Conservation (phyloP, 2,113 vertebrate species). For the Acrocephalus kingi region DNA sequence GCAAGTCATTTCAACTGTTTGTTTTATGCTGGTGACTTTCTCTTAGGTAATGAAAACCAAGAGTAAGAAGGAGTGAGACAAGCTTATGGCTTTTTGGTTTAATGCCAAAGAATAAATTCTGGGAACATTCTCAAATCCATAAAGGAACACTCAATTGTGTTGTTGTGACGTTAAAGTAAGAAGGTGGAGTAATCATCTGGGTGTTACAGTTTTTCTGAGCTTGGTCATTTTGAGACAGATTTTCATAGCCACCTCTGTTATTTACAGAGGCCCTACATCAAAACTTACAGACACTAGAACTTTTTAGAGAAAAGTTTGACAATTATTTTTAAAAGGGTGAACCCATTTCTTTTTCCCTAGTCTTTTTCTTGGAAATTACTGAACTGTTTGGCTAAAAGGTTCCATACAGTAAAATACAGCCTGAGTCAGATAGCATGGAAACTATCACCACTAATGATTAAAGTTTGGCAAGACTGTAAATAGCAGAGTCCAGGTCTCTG, state of each 20-base stretch:
- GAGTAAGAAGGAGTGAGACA: not conserved
- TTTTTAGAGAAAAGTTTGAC: not conserved
- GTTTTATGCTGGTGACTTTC: not conserved
- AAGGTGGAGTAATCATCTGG: not conserved
- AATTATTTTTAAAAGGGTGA: not conserved
- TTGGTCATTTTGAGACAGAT: not conserved
- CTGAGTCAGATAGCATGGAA: constrained; percentile 46
- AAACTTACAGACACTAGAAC: not conserved
- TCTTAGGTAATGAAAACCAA: not conserved
- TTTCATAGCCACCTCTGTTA: not conserved
- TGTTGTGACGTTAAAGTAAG: not conserved
- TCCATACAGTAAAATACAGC: not conserved
- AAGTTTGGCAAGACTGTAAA: constrained; percentile 21
- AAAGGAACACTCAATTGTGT: not conserved
- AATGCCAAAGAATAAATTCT: not conserved
- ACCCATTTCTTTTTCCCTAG: not conserved
- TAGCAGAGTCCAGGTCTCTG: not conserved
- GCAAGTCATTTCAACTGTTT: not conserved
- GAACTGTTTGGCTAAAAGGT: constrained; percentile 5
- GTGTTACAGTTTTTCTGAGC: not conserved
- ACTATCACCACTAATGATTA: not conserved
- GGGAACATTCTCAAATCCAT: not conserved
- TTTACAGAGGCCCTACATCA: not conserved
- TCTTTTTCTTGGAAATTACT: constrained; percentile 45
- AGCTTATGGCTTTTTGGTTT: not conserved